Evolutionary conservation across 92 coral and sea anemone species (phyloP).

Genomic region (Pocillopora grandis): DNA sequence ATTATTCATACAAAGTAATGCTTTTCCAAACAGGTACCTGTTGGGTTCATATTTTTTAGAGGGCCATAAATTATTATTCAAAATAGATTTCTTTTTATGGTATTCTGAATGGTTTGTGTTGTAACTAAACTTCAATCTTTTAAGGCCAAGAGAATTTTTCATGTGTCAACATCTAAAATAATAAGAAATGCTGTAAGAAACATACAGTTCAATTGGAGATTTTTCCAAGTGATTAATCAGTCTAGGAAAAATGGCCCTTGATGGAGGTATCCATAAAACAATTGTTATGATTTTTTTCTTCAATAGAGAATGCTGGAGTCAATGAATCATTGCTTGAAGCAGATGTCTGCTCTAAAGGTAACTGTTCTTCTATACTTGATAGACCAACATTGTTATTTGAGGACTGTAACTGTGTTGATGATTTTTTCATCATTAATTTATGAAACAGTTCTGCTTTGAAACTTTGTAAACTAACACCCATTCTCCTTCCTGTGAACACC

Average conservation of each 20-base stretch:
- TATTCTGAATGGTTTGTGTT: not conserved
- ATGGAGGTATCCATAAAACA: not conserved
- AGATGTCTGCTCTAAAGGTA: constrained; percentile 86
- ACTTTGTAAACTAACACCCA: not conserved
- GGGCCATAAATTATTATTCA: not conserved
- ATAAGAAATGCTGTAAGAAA: no score
- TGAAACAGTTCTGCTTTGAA: not conserved
- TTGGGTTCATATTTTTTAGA: not conserved
- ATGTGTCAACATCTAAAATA: no score
- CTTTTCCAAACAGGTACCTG: constrained; percentile 41
- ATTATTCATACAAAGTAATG: constrained; percentile 13
- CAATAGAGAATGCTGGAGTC: constrained; percentile 89
- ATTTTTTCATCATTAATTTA: not conserved
- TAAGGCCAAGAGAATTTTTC: no score
- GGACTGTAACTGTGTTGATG: not conserved
- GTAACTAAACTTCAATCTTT: no score
- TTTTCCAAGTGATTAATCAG: no score
- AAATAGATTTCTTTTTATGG: not conserved
- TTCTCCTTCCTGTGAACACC: not conserved
- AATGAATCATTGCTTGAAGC: constrained; percentile 78
- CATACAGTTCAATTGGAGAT: no score
- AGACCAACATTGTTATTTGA: not conserved
- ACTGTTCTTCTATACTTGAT: not conserved
- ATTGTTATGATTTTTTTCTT: not conserved
- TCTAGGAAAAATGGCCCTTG: not conserved